Evolutionary conservation across 2,797 vertebrate genomes (phyloP).

Genomic region (Apodemus agrarius): DNA sequence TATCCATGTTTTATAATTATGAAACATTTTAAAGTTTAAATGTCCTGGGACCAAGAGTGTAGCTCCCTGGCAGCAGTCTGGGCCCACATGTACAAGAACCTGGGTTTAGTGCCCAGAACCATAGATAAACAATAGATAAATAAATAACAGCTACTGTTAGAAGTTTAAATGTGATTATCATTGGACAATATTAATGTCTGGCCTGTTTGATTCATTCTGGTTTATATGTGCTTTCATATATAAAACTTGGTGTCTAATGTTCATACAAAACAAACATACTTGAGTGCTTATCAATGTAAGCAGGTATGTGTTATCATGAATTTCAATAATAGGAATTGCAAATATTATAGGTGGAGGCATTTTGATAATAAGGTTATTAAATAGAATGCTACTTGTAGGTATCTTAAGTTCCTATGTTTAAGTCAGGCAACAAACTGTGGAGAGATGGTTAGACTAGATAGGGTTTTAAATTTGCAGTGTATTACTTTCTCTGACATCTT

Average conservation of each 20-base stretch:
- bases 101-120: not conserved
- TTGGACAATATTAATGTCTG: not conserved
- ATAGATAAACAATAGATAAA: not conserved
- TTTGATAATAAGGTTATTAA: not conserved
- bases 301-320: not conserved
- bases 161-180: not conserved
- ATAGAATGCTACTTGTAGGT: not conserved
- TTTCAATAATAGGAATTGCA: conserved; percentile 10
- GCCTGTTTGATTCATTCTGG: not conserved
- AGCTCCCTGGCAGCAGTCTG: not conserved
- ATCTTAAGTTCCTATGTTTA: not conserved
- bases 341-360: conserved; percentile 12
- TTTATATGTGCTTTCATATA: not conserved
- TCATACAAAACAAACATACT: not conserved
- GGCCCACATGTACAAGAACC: not conserved
- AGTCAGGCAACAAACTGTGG: not conserved
- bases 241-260: conserved; percentile 2
- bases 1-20: not conserved
- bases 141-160: not conserved
- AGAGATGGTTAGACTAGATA: not conserved
- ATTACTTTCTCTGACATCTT: not conserved
- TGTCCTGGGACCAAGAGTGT: too few relatives aligned
- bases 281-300: not conserved
- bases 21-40: not conserved
- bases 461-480: not conserved